Conservation (phyloP, 2,797 vertebrate species). For the Dendrocincla fuliginosa region DNA sequence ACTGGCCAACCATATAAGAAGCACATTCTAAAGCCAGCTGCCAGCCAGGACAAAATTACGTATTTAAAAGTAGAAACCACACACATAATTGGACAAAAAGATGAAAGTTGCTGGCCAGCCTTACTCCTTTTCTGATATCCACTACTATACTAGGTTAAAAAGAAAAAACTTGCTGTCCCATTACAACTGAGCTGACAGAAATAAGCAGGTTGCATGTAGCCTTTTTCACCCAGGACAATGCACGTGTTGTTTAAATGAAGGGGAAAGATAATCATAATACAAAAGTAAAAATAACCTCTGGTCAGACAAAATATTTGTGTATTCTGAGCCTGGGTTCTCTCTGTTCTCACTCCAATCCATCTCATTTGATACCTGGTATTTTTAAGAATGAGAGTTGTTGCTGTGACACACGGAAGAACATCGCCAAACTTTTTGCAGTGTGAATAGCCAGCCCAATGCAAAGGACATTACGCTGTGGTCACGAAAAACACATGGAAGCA, state of each 20-base stretch:
- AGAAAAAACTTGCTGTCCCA: neutral
- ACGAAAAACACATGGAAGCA: neutral
- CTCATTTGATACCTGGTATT: neutral
- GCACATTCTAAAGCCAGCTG: neutral
- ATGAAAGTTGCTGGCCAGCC: neutral
- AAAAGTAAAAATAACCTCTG: neutral
- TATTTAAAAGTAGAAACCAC: neutral
- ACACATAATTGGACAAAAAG: neutral
- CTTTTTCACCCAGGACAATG: neutral
- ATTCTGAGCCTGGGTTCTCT: neutral
- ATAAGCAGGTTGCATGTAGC: neutral
- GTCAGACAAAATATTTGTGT: neutral
- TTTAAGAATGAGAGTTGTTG: neutral
- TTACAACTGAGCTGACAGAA: neutral
- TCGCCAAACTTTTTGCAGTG: neutral
- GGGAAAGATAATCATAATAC: neutral
- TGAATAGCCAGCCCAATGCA: neutral
- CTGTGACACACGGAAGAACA: neutral
- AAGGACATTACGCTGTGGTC: neutral
- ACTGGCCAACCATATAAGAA: neutral
- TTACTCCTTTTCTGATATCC: neutral
- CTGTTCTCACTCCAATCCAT: neutral
- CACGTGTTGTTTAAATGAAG: neutral
- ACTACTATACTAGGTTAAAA: neutral
- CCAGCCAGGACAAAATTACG: neutral